phyloP scores from a whole-genome alignment of 2,888 invertebrate species.

The Hoplodrina ambigua region DNA sequence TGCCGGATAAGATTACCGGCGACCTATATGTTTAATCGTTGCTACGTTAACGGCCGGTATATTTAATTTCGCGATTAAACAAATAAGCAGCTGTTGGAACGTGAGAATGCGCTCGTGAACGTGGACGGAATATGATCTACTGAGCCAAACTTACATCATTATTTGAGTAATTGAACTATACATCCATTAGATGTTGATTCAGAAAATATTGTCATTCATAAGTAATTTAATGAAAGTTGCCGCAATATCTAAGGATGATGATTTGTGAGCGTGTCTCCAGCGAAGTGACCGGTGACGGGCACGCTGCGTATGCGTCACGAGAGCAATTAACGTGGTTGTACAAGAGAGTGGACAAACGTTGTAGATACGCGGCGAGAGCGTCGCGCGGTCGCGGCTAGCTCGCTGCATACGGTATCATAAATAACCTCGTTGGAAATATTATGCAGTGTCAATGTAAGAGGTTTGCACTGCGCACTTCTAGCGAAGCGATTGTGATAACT shows the following conservation, averaged over 20 bases:
- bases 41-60: constrained; percentile 1
- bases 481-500: no score
- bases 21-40: constrained; percentile 39
- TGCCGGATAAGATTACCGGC: constrained; percentile 20
- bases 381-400: no score
- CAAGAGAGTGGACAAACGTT: background rate
- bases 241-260: background rate
- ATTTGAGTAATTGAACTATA: background rate
- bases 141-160: background rate
- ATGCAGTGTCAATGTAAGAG: no score
- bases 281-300: background rate
- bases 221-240: background rate
- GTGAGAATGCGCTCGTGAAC: background rate
- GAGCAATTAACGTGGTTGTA: background rate
- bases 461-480: no score
- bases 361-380: no score
- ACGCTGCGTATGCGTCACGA: background rate
- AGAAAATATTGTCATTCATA: no score
- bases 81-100: constrained; percentile 8
- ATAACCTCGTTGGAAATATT: no score
- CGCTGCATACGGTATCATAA: no score
- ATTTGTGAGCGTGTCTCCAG: no score
- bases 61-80: constrained; percentile 26
- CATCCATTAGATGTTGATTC: background rate
- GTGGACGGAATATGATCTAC: background rate